Conservation (phyloP, 1,140 invertebrate genomes). For the Scaptodrosophila lebanonensis region DNA sequence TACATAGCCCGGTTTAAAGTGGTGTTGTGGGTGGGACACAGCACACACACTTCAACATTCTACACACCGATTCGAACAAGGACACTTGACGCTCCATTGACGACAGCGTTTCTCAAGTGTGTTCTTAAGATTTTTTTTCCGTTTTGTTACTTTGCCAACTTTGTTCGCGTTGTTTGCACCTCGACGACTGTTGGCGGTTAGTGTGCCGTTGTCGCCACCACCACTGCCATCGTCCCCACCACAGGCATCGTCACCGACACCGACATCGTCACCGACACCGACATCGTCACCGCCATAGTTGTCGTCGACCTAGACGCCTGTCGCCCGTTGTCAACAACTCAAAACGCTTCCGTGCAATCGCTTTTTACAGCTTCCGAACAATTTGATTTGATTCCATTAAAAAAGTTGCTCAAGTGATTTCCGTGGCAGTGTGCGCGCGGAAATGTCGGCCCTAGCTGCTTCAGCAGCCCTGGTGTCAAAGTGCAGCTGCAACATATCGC, state of each 20-base stretch:
- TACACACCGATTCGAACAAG: conserved; percentile 32
- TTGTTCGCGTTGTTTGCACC: conserved; percentile 60
- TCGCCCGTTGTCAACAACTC: conserved; percentile 64
- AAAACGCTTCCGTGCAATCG: conserved; percentile 75
- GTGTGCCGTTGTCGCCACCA: conserved; percentile 27
- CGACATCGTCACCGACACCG: background rate
- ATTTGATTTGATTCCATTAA: conserved; percentile 77
- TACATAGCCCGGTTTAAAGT: conserved; percentile 43
- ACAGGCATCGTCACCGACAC: background rate
- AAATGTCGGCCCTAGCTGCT: conserved; percentile 15
- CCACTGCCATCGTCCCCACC: too few species aligned
- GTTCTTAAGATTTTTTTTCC: conserved; percentile 57
- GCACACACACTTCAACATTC: too few species aligned
- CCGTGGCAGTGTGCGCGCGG: conserved; percentile 2
- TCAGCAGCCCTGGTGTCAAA: conserved; percentile 18
- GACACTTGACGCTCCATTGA: conserved; percentile 63
- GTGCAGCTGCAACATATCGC: conserved; percentile 36
- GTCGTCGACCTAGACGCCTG: too few species aligned
- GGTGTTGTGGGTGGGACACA: conserved; percentile 49
- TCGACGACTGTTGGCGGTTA: conserved; percentile 53
- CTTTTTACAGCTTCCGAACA: conserved; percentile 76
- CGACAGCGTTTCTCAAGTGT: conserved; percentile 50
- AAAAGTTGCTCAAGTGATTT: conserved; percentile 75
- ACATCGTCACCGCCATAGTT: background rate
- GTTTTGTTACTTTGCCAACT: conserved; percentile 56